Percentiles rank a stretch among this genome's conserved stretches.
phyloP scores from a whole-genome alignment of 2,797 vertebrate genomes.

The Liparis tanakae region DNA sequence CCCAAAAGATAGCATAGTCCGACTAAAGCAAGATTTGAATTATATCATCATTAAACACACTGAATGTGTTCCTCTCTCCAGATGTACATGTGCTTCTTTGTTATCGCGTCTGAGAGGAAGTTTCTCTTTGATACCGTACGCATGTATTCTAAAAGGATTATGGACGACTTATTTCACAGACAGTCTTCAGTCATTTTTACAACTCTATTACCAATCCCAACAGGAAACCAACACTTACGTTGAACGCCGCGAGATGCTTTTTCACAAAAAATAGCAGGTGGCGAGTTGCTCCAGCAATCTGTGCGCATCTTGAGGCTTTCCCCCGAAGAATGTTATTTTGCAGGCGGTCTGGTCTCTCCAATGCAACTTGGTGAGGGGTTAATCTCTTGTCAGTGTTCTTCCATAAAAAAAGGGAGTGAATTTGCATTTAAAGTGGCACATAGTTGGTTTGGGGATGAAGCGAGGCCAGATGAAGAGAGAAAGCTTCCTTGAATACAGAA shows the following conservation, averaged over 20 bases:
- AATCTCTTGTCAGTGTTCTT: slow-evolving; percentile 76
- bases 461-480: slow-evolving; percentile 58
- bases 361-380: slow-evolving; percentile 72
- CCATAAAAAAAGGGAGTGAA: slow-evolving; percentile 48
- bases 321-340: slow-evolving; percentile 72
- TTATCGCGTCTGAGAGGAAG: slow-evolving; percentile 33
- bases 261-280: slow-evolving; percentile 73
- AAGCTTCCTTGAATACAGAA: slow-evolving; percentile 62
- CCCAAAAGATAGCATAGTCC: too few relatives aligned
- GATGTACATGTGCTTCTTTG: slow-evolving; percentile 41
- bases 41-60: too few relatives aligned
- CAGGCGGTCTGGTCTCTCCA: slow-evolving; percentile 58
- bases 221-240: slow-evolving; percentile 71
- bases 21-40: too few relatives aligned
- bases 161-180: slow-evolving; percentile 47
- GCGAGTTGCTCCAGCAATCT: slow-evolving; percentile 73
- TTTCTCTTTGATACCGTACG: slow-evolving; percentile 59
- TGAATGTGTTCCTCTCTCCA: slow-evolving; percentile 10
- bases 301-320: slow-evolving; percentile 66
- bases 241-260: slow-evolving; percentile 66
- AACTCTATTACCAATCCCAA: slow-evolving; percentile 74
- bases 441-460: slow-evolving; percentile 61
- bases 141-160: slow-evolving; percentile 71
- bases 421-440: slow-evolving; percentile 84
- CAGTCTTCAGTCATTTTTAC: slow-evolving; percentile 68